A percentile compares a stretch with the other conserved stretches of the same genome.
Evolutionary conservation across 1,140 invertebrate genomes (phyloP).

Genomic region (Polyergus mexicanus): DNA sequence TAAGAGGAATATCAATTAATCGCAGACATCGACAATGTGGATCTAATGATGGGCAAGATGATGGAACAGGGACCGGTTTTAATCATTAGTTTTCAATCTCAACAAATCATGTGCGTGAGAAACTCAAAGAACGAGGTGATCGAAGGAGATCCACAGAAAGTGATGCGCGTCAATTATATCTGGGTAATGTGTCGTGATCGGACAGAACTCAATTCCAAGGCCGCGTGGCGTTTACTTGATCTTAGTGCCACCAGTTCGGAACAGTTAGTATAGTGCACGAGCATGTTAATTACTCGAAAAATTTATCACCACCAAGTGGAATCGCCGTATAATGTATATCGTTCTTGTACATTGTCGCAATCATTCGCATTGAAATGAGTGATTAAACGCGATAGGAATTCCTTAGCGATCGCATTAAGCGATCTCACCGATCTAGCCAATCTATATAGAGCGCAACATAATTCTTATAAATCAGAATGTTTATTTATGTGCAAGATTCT

Average conservation of each 20-base stretch:
- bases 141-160: conserved; percentile 98
- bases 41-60: conserved; percentile 98
- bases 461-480: conserved; percentile 37
- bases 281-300: conserved; percentile 59
- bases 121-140: conserved; percentile 95
- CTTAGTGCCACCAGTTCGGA: conserved; percentile 95
- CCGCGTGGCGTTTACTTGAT: conserved; percentile 98
- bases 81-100: conserved; percentile 97
- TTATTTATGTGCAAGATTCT: conserved; percentile 41
- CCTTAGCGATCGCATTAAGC: conserved; percentile 31
- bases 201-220: conserved; percentile 96
- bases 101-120: conserved; percentile 97
- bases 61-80: conserved; percentile 99
- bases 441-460: background rate
- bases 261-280: conserved; percentile 92
- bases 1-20: conserved; percentile 56
- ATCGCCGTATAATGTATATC: conserved; percentile 1
- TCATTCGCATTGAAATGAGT: conserved; percentile 24
- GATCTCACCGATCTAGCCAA: conserved; percentile 3
- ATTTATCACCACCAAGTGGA: conserved; percentile 46
- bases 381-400: conserved; percentile 10
- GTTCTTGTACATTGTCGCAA: conserved; percentile 24
- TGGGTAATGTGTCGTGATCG: conserved; percentile 99
- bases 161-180: conserved; percentile 97
- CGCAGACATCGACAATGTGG: conserved; percentile 95